Evolutionary conservation across 2,113 vertebrate species (phyloP).

Genomic region (Saiga tatarica): DNA sequence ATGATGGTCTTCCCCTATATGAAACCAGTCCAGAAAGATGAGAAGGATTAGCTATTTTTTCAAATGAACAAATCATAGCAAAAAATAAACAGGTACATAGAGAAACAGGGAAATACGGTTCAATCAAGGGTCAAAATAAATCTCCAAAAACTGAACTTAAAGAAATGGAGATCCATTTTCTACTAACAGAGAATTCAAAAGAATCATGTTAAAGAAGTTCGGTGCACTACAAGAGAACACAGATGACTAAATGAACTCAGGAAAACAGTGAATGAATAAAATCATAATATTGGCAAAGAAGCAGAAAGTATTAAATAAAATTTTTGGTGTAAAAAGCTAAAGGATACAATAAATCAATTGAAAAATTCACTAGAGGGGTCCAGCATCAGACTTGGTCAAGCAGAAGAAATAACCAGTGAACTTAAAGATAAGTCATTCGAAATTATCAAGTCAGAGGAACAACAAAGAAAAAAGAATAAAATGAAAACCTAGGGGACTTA

Average conservation of each 20-base stretch:
- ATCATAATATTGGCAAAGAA: background rate
- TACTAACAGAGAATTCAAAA: background rate
- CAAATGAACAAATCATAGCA: background rate
- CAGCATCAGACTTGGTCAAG: background rate
- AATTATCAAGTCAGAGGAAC: background rate
- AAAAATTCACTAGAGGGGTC: background rate
- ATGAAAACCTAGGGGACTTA: background rate
- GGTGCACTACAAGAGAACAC: background rate
- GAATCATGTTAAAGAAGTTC: background rate
- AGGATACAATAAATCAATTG: background rate
- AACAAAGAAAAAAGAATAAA: background rate
- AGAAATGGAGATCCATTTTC: background rate
- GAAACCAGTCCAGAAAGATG: background rate
- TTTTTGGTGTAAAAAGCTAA: background rate
- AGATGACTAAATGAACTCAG: background rate
- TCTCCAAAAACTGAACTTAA: background rate
- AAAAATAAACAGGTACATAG: background rate
- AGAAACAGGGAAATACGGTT: background rate
- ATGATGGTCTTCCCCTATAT: background rate
- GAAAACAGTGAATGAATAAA: background rate
- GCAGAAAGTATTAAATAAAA: background rate
- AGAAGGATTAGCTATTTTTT: background rate
- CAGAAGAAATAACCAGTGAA: constrained; percentile 8
- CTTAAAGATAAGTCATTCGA: background rate
- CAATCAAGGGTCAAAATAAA: background rate